Evolutionary conservation across 2,113 vertebrate species (phyloP).

Genomic region (Peromyscus californicus): DNA sequence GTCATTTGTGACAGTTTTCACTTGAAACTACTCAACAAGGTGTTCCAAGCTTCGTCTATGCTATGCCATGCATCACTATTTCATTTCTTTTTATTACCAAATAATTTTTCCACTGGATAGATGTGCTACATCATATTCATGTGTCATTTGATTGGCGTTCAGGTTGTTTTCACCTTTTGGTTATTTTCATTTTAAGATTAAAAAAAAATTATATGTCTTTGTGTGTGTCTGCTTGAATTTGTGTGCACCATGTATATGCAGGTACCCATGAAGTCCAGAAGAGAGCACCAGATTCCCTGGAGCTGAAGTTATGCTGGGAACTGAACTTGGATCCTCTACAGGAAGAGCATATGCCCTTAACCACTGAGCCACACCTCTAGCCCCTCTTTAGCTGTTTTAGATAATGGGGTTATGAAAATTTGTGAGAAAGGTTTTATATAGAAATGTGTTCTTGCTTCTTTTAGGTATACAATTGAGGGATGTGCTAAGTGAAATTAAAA

Average conservation of each 20-base stretch:
- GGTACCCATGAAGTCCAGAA: neutral
- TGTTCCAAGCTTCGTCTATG: neutral
- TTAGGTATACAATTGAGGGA: neutral
- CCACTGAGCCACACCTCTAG: neutral
- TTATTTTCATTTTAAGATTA: neutral
- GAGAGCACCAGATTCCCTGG: neutral
- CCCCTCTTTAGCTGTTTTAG: neutral
- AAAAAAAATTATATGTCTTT: neutral
- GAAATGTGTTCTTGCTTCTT: neutral
- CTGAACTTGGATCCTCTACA: too few species aligned
- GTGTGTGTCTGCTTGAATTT: neutral
- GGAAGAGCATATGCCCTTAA: neutral
- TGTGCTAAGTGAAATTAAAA: neutral
- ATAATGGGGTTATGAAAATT: neutral
- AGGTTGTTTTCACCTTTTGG: neutral
- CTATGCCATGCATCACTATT: neutral
- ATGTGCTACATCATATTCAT: neutral
- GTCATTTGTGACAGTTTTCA: neutral
- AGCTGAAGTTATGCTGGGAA: neutral
- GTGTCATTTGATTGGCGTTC: neutral
- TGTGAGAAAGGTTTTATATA: neutral
- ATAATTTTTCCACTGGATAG: neutral
- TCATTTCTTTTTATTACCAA: neutral
- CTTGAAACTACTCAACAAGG: neutral
- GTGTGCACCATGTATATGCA: neutral